phyloP scores from a whole-genome alignment of 2,888 invertebrate species.

The Dynastes tityus region DNA sequence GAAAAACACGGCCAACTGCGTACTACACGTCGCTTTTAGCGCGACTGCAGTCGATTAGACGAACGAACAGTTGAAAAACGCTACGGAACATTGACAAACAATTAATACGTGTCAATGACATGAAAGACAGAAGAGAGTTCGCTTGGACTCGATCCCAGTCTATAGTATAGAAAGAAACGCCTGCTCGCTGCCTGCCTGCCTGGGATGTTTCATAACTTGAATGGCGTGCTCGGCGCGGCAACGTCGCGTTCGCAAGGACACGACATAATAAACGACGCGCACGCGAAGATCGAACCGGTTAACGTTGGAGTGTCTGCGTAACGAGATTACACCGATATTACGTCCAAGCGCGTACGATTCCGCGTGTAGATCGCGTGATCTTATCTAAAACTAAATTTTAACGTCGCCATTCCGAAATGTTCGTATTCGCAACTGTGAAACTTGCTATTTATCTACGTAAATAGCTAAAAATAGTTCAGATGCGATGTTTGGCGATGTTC shows the following conservation, averaged over 20 bases:
- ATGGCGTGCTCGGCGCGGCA: constrained; percentile 8
- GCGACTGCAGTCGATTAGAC: constrained; percentile 14
- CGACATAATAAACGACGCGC: constrained; percentile 27
- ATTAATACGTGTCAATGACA: constrained; percentile 49
- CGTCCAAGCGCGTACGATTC: not conserved
- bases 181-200: constrained; percentile 18
- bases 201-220: constrained; percentile 32
- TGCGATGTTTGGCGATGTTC: constrained; percentile 1
- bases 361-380: constrained; percentile 4
- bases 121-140: constrained; percentile 43
- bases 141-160: constrained; percentile 31
- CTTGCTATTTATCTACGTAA: not conserved
- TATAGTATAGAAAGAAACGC: constrained; percentile 18
- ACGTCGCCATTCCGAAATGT: not conserved
- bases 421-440: not conserved
- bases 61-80: constrained; percentile 19
- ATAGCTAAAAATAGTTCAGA: constrained; percentile 12
- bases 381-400: constrained; percentile 19
- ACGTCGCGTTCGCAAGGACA: constrained; percentile 34
- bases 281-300: constrained; percentile 25
- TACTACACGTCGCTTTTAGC: constrained; percentile 5
- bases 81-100: constrained; percentile 46
- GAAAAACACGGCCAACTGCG: constrained; percentile 27
- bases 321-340: not conserved
- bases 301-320: constrained; percentile 2